phyloP scores from a whole-genome alignment of 2,888 invertebrate genomes.

The Nemoura dubitans region DNA sequence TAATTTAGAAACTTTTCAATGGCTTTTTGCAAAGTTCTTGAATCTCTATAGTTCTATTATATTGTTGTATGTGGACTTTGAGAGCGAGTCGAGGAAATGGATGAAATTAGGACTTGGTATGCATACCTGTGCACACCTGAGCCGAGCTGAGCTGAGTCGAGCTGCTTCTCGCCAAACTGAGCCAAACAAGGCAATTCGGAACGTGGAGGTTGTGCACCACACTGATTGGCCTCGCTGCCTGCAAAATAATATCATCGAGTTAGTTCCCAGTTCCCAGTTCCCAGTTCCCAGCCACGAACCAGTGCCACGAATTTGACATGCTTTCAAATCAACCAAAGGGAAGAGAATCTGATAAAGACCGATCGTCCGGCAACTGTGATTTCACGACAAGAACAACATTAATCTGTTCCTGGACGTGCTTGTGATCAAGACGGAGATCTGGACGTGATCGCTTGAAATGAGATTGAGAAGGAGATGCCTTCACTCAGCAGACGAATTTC shows the following conservation, averaged over 20 bases:
- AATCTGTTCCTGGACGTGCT: not conserved
- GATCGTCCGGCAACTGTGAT: not conserved
- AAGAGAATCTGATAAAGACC: not conserved
- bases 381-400: not conserved
- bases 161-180: not conserved
- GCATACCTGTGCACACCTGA: conserved; percentile 1
- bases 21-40: conserved; percentile 7
- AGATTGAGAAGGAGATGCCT: not conserved
- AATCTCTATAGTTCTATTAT: conserved; percentile 3
- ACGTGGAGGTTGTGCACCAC: not conserved
- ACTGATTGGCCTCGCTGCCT: not conserved
- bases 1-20: conserved; percentile 12
- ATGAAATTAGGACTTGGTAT: conserved; percentile 5
- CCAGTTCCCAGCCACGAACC: not conserved
- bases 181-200: not conserved
- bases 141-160: not conserved
- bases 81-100: not conserved
- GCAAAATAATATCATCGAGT: not conserved
- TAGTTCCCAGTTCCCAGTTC: not conserved
- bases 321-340: not conserved
- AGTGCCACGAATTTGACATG: not conserved
- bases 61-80: conserved; percentile 7
- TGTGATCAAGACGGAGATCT: not conserved
- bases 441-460: not conserved
- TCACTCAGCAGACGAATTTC: not conserved